Evolutionary conservation across 2,113 vertebrate species (phyloP).

Genomic region (Cricetomys ansorgei): DNA sequence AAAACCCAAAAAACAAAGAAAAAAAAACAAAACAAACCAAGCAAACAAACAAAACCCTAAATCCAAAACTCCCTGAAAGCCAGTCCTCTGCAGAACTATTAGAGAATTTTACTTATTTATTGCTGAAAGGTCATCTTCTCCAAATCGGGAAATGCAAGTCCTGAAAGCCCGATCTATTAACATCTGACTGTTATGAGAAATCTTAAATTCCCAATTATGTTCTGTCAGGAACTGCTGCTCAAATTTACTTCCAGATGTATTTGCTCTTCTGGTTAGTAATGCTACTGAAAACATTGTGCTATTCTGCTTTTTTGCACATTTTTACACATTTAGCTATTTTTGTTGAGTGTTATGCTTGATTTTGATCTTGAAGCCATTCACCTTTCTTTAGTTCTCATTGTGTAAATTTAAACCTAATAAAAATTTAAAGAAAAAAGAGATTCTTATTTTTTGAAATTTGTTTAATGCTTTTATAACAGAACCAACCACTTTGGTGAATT

Average conservation of each 20-base stretch:
- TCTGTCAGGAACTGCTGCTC: neutral
- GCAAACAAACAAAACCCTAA: no score
- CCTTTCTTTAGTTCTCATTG: neutral
- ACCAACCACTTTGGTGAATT: neutral
- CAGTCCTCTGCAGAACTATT: neutral
- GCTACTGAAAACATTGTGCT: neutral
- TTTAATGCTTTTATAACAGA: neutral
- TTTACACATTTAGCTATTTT: neutral
- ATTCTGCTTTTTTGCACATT: neutral
- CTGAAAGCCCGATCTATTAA: neutral
- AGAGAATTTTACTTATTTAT: neutral
- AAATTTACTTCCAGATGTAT: neutral
- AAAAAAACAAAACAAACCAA: no score
- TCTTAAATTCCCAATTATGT: neutral
- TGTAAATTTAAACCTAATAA: neutral
- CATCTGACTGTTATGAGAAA: no score
- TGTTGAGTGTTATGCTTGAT: neutral
- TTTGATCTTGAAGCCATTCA: neutral
- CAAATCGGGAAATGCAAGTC: neutral
- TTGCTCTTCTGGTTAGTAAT: neutral
- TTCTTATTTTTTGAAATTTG: neutral
- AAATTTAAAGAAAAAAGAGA: neutral
- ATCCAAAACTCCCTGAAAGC: slow-evolving; percentile 33
- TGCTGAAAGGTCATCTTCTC: neutral
- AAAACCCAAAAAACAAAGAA: no score